Evolutionary conservation across 2,797 vertebrate species (phyloP), one percentile per base, ranked within the genome.

Genomic region (Phalanger gymnotis): DNA sequence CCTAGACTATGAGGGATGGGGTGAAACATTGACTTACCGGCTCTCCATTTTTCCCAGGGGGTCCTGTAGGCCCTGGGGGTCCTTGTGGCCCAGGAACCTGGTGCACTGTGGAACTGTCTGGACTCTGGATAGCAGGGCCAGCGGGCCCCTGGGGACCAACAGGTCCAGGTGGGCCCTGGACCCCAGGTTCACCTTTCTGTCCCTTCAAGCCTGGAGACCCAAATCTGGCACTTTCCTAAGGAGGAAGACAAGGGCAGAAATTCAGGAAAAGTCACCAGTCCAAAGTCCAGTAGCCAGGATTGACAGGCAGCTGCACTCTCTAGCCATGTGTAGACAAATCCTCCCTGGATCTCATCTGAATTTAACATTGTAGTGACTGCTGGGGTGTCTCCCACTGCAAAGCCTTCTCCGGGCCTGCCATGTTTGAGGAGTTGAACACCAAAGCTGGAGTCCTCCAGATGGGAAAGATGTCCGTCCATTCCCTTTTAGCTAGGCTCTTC

Each of bases 151-250:
- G 94, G 0, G 98, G 94, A 0, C 99, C 99, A 0, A 98, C 96
- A 0, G 98, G 98, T 0, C 99, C 99, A 0, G 98, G 98, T 0
- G 95, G 97, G 0, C 99, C 99, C 1, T 95, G 92, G 0, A 54
- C 95, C 0, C 99, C 99, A 0, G 98, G 98, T 0, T 99, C 99
- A 19, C 99, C 99, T 95, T 99, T 99, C 56, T 99, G 98, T 22
- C 98, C 99, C 97, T 99, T 99, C 19, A 98, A 97, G 92, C 99
- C 99, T 73, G 99, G 99, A 95, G 99, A 99, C 31, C 99, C 99
- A 98, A 99, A 99, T 1, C 99, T 99, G 93, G 99, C 98, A 0
- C 91, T 99, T 96, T 99, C 99, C 99, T 99, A 95, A 34, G 94
- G 58, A 93, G 1, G 5, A 51, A 94, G 1, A 3, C 27, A 25